These are phyloP conservation scores for Bubo blakistoni DNA, from an alignment of 2,113 vertebrate species.

Conservation along the genomic window DNA sequence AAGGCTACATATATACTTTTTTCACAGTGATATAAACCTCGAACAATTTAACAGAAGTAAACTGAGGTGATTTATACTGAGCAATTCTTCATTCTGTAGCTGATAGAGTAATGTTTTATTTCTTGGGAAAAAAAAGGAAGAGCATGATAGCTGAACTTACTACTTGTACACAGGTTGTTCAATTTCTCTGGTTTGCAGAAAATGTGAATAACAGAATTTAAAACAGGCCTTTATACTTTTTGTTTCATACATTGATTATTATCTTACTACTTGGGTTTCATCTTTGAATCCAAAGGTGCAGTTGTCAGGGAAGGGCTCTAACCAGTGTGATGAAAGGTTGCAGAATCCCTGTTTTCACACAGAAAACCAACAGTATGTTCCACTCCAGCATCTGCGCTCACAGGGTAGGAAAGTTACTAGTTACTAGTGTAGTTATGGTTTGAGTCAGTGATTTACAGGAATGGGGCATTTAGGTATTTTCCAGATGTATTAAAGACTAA, in stretches of 20 bases:
- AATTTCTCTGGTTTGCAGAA: neutral
- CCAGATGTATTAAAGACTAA: neutral
- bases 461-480: neutral
- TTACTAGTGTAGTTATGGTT: neutral
- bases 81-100: neutral
- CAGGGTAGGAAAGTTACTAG: neutral
- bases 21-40: neutral
- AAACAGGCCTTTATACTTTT: neutral
- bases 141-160: neutral
- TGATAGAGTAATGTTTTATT: neutral
- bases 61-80: neutral
- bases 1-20: neutral
- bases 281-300: neutral
- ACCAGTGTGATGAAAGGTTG: neutral
- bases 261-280: neutral
- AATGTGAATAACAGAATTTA: neutral
- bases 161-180: neutral
- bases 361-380: neutral
- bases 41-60: neutral
- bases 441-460: neutral
- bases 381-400: neutral
- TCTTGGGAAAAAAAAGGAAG: neutral
- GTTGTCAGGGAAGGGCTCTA: neutral
- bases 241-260: neutral
- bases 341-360: neutral